Evolutionary conservation across 1,140 invertebrate species (phyloP), one percentile per base, ranked within the genome.

Genomic region (Trichonephila clavipes): DNA sequence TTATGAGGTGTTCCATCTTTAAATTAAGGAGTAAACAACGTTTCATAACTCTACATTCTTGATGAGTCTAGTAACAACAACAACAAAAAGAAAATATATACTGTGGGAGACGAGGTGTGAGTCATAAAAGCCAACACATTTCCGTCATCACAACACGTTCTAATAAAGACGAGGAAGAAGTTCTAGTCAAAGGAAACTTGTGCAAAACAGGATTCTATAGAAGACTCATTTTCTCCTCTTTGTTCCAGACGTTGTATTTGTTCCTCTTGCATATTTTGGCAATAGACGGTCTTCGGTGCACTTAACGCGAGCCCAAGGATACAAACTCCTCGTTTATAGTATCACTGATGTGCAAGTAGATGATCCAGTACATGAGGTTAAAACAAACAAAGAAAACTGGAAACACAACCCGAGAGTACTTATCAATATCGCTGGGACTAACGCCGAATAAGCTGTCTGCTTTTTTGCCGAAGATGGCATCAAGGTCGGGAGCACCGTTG

Each of bases 301-400:
- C 62, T 94, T 94, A 94, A 90, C 93, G 93, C 88, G 93, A 94
- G 61, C 92, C 94, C 81, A 95, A 85, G 58, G 94, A 96, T 95
- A 98, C 98, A 95, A 99, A 96, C 96, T 99, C 98, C 95, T 98
- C 98, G 95, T 98, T 98, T 94, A 99, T 98, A 94, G 98, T 98
- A 96, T 98, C 98, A 95, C 98, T 98, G 95, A 99, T 98, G 97
- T 99, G 98, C 95, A 99, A 96, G 95, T 99, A 99, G 95, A 99
- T 99, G 96, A 99, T 98, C 98, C 98, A 99, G 96, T 99, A 99
- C 98, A 99, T 99, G 91, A 99, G 97, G 96, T 99, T 99, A 97
- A 99, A 99, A 96, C 98, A 99, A 94, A 99, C 98, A 96, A 99
- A 99, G 96, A 98, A 99, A 90, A 99, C 98, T 16, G 98, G 98